Conservation (phyloP, 2,888 invertebrate genomes). For the Ophion slaviceki region DNA sequence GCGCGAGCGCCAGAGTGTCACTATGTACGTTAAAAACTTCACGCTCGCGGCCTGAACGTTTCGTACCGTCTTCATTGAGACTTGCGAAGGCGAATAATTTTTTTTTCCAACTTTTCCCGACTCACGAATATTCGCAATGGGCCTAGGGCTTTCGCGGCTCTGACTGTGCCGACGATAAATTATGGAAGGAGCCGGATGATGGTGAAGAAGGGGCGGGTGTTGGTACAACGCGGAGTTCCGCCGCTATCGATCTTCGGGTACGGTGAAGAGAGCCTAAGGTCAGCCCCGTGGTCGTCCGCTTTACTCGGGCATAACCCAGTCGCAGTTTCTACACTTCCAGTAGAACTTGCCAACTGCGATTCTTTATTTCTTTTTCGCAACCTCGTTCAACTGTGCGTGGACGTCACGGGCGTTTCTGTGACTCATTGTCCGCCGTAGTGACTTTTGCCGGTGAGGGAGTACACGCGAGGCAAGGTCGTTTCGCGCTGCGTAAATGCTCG, state of each 20-base stretch:
- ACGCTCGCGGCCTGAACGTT: constrained; percentile 24
- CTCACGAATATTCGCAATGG: constrained; percentile 4
- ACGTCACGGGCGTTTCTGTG: constrained; percentile 24
- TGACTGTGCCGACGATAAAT: constrained; percentile 78
- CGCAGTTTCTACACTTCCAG: background rate
- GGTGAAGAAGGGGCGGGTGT: constrained; percentile 9
- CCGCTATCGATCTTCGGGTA: constrained; percentile 77
- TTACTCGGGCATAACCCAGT: constrained; percentile 33
- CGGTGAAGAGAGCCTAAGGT: constrained; percentile 74
- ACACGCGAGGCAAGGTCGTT: constrained; percentile 26
- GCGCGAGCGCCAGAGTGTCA: background rate
- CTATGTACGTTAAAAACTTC: background rate
- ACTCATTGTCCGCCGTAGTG: constrained; percentile 15
- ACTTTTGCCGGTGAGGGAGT: constrained; percentile 2
- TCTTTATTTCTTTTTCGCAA: background rate
- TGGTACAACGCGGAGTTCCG: constrained; percentile 35
- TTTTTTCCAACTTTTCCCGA: background rate
- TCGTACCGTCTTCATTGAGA: constrained; percentile 36
- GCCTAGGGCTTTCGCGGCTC: constrained; percentile 16
- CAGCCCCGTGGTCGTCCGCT: constrained; percentile 65
- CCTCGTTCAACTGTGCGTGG: constrained; percentile 17
- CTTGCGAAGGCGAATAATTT: constrained; percentile 25
- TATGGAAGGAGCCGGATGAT: constrained; percentile 72
- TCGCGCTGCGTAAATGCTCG: constrained; percentile 7
- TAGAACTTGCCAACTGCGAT: constrained; percentile 11